A percentile compares a stretch with the other conserved stretches of the same genome.
Evolutionary conservation across 2,888 invertebrate genomes (phyloP).

Genomic region (Caenorhabditis japonica): DNA sequence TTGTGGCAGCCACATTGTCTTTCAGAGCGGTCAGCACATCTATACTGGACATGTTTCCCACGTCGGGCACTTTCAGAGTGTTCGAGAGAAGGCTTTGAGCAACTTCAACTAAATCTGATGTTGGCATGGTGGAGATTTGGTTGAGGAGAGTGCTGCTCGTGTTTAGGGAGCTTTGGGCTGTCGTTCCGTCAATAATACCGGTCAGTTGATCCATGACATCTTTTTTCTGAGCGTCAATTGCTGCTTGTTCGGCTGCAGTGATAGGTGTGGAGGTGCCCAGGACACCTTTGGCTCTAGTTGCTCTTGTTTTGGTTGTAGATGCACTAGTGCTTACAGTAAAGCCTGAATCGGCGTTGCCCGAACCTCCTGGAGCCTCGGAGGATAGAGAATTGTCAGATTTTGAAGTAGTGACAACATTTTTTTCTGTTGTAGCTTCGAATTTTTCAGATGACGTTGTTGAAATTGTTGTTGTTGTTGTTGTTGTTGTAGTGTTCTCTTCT

Average conservation of each 20-base stretch:
- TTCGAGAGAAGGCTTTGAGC: constrained; percentile 41
- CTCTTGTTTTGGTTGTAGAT: constrained; percentile 13
- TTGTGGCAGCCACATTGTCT: constrained; percentile 32
- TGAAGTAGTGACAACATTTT: too few species aligned
- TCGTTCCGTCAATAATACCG: constrained; percentile 19
- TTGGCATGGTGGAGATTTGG: constrained; percentile 28
- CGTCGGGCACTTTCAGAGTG: constrained; percentile 32
- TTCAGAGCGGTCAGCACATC: constrained; percentile 26
- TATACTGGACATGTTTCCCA: constrained; percentile 33
- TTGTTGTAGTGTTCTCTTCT: too few species aligned
- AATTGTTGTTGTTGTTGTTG: too few species aligned
- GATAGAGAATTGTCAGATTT: too few species aligned
- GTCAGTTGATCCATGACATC: constrained; percentile 15
- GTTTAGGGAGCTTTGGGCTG: constrained; percentile 10
- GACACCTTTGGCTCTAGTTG: constrained; percentile 2
- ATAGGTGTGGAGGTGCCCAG: constrained; percentile 27
- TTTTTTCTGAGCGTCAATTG: constrained; percentile 30
- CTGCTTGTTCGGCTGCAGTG: constrained; percentile 33
- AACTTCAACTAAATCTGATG: constrained; percentile 35
- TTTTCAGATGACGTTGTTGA: too few species aligned
- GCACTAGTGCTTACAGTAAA: neutral
- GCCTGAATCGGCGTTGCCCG: too few species aligned
- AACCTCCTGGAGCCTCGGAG: too few species aligned
- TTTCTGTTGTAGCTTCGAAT: too few species aligned
- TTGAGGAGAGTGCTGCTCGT: constrained; percentile 28